A percentile compares a stretch with the other conserved stretches of the same genome.
phyloP scores from a whole-genome alignment of 2,888 invertebrate species.

The Cephus pulcher region DNA sequence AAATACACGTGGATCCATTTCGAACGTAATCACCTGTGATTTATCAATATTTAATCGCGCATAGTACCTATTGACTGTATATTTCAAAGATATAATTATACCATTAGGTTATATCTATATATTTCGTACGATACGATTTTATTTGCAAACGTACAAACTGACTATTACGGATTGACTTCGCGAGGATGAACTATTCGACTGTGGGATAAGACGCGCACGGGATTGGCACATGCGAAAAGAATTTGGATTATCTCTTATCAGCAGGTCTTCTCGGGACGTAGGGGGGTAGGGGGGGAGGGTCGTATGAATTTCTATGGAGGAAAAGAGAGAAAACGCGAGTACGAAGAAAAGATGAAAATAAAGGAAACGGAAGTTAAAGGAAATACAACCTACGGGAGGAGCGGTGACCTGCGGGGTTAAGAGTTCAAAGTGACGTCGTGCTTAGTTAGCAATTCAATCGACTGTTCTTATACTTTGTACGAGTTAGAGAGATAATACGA shows the following conservation, averaged over 20 bases:
- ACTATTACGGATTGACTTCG: too few species aligned
- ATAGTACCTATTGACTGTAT: neutral
- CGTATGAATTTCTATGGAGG: neutral
- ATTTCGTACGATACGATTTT: neutral
- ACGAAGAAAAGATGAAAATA: conserved; percentile 6
- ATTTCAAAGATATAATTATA: neutral
- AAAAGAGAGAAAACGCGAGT: neutral
- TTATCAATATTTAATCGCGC: neutral
- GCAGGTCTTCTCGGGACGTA: neutral
- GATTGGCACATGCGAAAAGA: neutral
- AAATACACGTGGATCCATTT: neutral
- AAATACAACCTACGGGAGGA: neutral
- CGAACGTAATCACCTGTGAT: neutral
- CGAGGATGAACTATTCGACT: neutral
- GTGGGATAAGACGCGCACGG: neutral
- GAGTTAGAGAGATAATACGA: too few species aligned
- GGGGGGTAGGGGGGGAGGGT: too few species aligned
- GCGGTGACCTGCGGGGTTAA: conserved; percentile 38
- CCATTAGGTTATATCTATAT: neutral
- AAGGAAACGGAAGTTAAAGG: neutral
- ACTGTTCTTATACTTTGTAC: neutral
- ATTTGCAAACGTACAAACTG: neutral
- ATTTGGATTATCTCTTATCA: neutral
- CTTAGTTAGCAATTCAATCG: conserved; percentile 40
- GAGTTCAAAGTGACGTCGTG: conserved; percentile 33